Evolutionary conservation across 2,113 vertebrate genomes (phyloP), one percentile per base, ranked within the genome.

Genomic region (Scartelaos histophorus): DNA sequence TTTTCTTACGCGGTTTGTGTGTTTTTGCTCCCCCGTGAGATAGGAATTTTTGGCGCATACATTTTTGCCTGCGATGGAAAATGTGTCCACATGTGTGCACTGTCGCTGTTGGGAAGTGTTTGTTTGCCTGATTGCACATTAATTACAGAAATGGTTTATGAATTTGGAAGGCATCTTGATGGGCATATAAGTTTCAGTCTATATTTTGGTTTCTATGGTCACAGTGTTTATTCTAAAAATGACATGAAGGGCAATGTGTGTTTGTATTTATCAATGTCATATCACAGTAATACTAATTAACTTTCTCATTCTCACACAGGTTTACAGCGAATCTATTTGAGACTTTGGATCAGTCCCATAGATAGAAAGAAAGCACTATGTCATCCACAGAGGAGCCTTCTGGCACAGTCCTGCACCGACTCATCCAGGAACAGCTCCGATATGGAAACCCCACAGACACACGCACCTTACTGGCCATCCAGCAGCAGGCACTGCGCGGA

Each of bases 351-450:
- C 67, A 57, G 3, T 45, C 78, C 69, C 29, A 65, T 7, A 74
- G 25, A 78, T 72, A 73, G 69, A 72, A 75, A 69, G 72, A 68
- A 66, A 73, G 64, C 66, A 76, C 13, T 5, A 92, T 92, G 91
- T 67, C 87, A 13, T 91, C 90, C 78, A 82, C 90, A 0, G 98
- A 99, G 88, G 97, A 98, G 77, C 95, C 96, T 11, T 98, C 96
- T 0, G 96, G 97, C 78, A 99, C 96, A 24, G 98, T 99, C 66
- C 92, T 99, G 84, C 98, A 99, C 90, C 93, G 98, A 47, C 96
- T 99, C 70, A 99, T 99, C 89, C 98, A 98, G 90, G 98, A 99
- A 92, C 97, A 99, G 91, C 93, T 99, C 54, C 96, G 97, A 68
- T 98, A 98, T n/a, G 98, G 97, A 56, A 99, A 98, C 83, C 96